phyloP scores from a whole-genome alignment of 2,797 vertebrate genomes.

The Coluber constrictor region DNA sequence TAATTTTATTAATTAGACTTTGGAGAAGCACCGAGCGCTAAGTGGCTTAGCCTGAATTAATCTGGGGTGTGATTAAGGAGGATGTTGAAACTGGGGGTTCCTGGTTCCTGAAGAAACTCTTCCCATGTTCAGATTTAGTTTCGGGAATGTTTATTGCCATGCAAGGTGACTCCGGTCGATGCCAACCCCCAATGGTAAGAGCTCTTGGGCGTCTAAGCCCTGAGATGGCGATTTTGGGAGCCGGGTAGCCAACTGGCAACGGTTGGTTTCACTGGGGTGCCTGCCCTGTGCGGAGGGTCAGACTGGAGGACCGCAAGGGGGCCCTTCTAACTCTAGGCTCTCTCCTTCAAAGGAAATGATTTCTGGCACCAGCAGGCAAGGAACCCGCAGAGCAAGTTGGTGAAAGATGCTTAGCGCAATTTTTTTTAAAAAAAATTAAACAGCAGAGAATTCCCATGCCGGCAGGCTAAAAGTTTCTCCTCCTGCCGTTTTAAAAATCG shows the following conservation, averaged over 20 bases:
- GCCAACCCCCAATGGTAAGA: not conserved
- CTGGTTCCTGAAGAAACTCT: not conserved
- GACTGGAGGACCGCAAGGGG: not conserved
- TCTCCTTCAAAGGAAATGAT: not conserved
- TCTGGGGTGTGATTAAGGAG: not conserved
- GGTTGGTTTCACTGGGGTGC: not conserved
- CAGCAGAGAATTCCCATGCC: not conserved
- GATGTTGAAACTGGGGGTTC: not conserved
- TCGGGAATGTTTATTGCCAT: not conserved
- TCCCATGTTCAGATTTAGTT: not conserved
- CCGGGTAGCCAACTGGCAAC: not conserved
- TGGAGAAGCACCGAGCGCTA: accelerated
- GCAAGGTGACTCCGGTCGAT: not conserved
- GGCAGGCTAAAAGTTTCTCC: not conserved
- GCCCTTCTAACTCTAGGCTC: not conserved
- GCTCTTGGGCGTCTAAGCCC: not conserved
- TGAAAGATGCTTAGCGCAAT: not conserved
- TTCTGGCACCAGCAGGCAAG: not conserved
- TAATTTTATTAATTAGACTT: not conserved
- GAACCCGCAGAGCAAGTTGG: not conserved
- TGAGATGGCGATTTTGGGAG: not conserved
- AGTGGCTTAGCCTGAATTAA: not conserved
- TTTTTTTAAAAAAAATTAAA: not conserved
- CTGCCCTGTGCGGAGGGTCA: not conserved
- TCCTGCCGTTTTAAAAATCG: not conserved